These are phyloP conservation scores for Clarias laeviceps DNA, from an alignment of 2,797 vertebrate genomes.

Conservation along the genomic window DNA sequence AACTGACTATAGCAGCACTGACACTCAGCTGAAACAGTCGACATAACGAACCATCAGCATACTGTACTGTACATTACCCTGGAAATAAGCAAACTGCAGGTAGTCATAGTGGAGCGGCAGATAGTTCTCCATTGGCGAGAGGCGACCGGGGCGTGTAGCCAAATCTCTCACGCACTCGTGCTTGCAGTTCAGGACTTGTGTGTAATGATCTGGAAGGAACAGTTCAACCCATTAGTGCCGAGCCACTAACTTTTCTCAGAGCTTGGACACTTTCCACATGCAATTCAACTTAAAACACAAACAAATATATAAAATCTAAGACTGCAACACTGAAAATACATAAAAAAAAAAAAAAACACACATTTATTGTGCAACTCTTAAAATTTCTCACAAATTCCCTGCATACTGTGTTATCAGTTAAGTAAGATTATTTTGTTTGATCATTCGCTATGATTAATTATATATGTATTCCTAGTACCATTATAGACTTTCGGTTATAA, in stretches of 20 bases:
- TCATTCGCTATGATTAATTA: background rate
- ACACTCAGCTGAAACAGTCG: slow-evolving; percentile 56
- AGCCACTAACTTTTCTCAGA: background rate
- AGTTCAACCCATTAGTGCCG: slow-evolving; percentile 14
- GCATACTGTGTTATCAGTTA: background rate
- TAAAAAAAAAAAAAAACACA: background rate
- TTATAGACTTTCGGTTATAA: background rate
- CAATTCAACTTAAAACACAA: background rate
- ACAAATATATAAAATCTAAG: background rate
- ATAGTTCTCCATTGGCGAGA: slow-evolving; percentile 94
- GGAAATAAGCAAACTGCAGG: slow-evolving; percentile 94
- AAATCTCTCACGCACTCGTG: slow-evolving; percentile 93
- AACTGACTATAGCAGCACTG: slow-evolving; percentile 58
- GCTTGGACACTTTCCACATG: background rate
- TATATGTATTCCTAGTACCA: background rate
- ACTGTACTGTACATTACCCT: slow-evolving; percentile 71
- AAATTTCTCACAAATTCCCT: background rate
- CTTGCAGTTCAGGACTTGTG: slow-evolving; percentile 90
- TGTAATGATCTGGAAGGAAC: slow-evolving; percentile 86
- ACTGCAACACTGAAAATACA: background rate
- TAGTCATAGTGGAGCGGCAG: slow-evolving; percentile 95
- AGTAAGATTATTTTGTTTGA: background rate
- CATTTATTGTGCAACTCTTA: background rate
- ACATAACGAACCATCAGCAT: slow-evolving; percentile 44
- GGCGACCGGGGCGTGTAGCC: slow-evolving; percentile 88